Percentiles rank a stretch among this genome's conserved stretches.
Evolutionary conservation across 1,140 invertebrate genomes (phyloP).

Genomic region (Pogonognathellus flavescens): DNA sequence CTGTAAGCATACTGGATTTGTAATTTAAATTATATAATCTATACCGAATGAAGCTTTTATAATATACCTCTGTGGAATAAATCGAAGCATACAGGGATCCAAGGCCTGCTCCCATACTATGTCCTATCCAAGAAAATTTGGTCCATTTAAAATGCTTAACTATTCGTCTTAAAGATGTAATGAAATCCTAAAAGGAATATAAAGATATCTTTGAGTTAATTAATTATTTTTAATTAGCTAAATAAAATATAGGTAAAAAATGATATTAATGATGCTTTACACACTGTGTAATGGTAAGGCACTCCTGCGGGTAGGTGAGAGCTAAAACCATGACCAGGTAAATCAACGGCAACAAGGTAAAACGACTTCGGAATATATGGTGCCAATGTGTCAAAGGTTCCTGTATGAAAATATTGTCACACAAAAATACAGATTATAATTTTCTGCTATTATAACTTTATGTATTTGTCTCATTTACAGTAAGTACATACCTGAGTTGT

Average conservation of each 20-base stretch:
- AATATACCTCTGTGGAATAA: slow-evolving; percentile 54
- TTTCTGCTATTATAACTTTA: no score
- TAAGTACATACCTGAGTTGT: slow-evolving; percentile 73
- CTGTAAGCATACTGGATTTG: background rate
- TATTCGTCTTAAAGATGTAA: slow-evolving; percentile 53
- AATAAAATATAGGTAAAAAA: no score
- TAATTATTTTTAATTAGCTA: no score
- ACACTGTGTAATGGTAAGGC: slow-evolving; percentile 73
- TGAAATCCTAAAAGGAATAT: slow-evolving; percentile 52
- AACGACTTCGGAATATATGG: slow-evolving; percentile 74
- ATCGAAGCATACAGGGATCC: slow-evolving; percentile 55
- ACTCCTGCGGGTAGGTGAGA: slow-evolving; percentile 75
- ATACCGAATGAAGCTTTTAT: background rate
- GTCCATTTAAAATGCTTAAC: slow-evolving; percentile 60
- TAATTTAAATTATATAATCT: background rate
- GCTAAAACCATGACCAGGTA: slow-evolving; percentile 80
- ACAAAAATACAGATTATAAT: no score
- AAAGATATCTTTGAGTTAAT: background rate
- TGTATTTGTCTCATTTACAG: no score
- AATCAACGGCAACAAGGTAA: slow-evolving; percentile 78
- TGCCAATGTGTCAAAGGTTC: slow-evolving; percentile 76
- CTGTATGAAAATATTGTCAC: background rate
- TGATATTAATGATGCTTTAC: slow-evolving; percentile 59
- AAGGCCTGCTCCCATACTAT: slow-evolving; percentile 62
- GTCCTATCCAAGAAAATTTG: slow-evolving; percentile 61